Percentiles rank a stretch among this genome's conserved stretches.
Evolutionary conservation across 2,797 vertebrate species (phyloP).

Genomic region (Lepidocolaptes lacrymiger): DNA sequence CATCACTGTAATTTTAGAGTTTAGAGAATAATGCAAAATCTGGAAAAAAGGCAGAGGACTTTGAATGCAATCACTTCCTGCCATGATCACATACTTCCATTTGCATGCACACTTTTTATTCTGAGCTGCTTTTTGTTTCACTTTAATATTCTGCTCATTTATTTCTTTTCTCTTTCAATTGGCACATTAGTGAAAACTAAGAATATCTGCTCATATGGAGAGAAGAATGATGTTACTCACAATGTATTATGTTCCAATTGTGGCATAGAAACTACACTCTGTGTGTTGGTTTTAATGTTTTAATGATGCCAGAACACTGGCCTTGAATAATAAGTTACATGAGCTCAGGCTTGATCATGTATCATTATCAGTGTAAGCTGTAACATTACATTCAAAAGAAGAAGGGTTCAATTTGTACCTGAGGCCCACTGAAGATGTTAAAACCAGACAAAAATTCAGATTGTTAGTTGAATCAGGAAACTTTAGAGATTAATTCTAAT

Average conservation of each 20-base stretch:
- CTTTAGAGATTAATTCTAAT: neutral
- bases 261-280: neutral
- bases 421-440: neutral
- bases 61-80: neutral
- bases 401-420: neutral
- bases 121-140: neutral
- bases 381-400: neutral
- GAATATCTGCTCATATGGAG: neutral
- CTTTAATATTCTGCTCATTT: conserved; percentile 1
- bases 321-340: neutral
- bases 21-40: conserved; percentile 6
- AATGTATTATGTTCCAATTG: neutral
- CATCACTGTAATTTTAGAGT: neutral
- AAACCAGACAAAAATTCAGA: neutral
- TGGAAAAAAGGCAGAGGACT: neutral
- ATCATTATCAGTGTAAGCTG: neutral
- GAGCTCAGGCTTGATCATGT: neutral
- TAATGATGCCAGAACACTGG: neutral
- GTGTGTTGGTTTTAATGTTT: neutral
- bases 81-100: neutral
- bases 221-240: neutral
- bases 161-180: neutral
- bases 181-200: neutral
- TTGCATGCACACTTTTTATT: neutral
- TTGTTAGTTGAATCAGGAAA: neutral